These are phyloP conservation scores for Darevskia nairensis DNA, from an alignment of 2,797 vertebrate genomes.

Conservation along the genomic window DNA sequence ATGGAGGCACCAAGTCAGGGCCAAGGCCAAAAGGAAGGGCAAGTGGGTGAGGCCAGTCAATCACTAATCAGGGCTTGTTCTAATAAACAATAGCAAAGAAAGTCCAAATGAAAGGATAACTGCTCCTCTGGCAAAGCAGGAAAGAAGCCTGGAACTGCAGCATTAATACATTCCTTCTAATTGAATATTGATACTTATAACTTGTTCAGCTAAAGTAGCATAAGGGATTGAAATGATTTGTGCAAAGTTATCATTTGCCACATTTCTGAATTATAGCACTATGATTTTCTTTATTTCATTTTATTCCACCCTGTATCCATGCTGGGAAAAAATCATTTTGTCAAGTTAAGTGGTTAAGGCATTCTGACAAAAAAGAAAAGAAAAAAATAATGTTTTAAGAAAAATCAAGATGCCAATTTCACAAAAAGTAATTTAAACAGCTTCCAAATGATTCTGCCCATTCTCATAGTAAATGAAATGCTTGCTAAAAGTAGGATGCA, in stretches of 20 bases:
- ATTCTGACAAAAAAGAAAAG: conserved; percentile 75
- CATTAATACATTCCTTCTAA: conserved; percentile 68
- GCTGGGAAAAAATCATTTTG: conserved; percentile 68
- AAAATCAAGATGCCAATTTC: conserved; percentile 73
- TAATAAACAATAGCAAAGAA: conserved; percentile 52
- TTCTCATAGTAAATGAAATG: conserved; percentile 80
- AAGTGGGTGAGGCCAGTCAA: conserved; percentile 38
- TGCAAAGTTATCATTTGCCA: conserved; percentile 75
- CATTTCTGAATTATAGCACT: conserved; percentile 40
- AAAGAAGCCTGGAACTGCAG: conserved; percentile 54
- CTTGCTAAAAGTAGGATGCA: conserved; percentile 90
- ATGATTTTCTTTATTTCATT: conserved; percentile 54
- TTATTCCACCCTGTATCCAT: conserved; percentile 55
- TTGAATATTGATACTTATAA: conserved; percentile 64
- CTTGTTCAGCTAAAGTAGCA: conserved; percentile 62
- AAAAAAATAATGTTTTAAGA: conserved; percentile 74
- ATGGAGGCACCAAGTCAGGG: conserved; percentile 6
- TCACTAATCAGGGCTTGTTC: conserved; percentile 67
- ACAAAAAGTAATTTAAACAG: conserved; percentile 80
- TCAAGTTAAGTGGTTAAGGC: conserved; percentile 85
- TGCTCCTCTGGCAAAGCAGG: conserved; percentile 51
- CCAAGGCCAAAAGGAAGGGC: not conserved
- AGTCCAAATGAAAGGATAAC: conserved; percentile 49
- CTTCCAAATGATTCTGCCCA: conserved; percentile 80
- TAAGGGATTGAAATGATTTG: conserved; percentile 71